Evolutionary conservation across 2,113 vertebrate genomes (phyloP), one percentile per base, ranked within the genome.

Genomic region (Campylomormyrus numenius): DNA sequence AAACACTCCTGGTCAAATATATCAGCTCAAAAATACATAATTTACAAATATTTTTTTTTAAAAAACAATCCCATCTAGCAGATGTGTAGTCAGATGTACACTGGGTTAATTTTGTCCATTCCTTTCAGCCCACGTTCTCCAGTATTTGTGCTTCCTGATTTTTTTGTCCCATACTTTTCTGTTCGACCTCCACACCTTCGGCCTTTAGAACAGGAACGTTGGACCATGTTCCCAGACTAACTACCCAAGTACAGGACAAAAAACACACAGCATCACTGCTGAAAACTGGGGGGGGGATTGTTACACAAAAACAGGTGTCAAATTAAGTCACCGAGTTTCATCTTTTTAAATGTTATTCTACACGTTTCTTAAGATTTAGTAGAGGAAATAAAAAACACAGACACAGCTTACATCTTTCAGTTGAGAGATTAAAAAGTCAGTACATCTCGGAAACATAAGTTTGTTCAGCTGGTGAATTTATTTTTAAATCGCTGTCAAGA

Each of bases 401-500:
- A 83, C 77, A 83, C n/a, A 42, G 31, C 31, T 45, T 83, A 45
- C 83, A 46, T 45, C 39, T 87, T 11, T 52, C 49, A 87, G 24
- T 87, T 56, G 0, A 87, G 85, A 52, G 50, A 56, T 56, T 49
- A 85, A 85, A 27, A 53, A 24, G 85, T 39, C 50, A 53, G 48
- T 49, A 87, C 49, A 87, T 35, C 50, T 53, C 49, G 31, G 19
- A 87, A 52, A 87, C 83, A 85, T 10, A 48, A 19, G 27, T 53
- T 87, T 87, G 85, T 87, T 87, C 50, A 52, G 50, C 85, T 87
- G 85, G 85, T 87, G 50, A 53, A 53, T 53, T 87, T 87, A 35
- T 48, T 87, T 87, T 87, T 53, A 50, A 87, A 53, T 49, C 11
- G 50, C 48, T 56, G 24, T 53, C 48, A 39, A 19, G 50, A 87